A percentile compares a stretch with the other conserved stretches of the same genome.
These are phyloP conservation scores for Bos javanicus DNA, from an alignment of 2,113 vertebrate species.

Conservation along the genomic window DNA sequence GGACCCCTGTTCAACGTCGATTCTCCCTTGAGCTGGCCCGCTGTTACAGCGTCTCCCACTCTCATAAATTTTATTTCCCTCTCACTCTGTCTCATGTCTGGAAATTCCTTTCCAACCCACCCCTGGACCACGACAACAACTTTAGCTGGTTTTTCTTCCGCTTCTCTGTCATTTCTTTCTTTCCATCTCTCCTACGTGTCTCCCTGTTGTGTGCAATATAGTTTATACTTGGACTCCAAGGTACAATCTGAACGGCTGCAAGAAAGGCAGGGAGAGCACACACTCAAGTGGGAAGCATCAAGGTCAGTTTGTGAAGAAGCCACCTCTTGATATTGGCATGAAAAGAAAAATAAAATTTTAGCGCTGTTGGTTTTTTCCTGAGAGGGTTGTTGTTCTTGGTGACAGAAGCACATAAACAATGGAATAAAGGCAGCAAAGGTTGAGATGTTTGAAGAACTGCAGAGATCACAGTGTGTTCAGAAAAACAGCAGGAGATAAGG, in stretches of 20 bases:
- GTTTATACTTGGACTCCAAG: not conserved
- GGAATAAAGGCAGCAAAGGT: not conserved
- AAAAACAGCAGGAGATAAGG: not conserved
- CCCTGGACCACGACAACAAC: not conserved
- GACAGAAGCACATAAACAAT: not conserved
- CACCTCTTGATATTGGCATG: not conserved
- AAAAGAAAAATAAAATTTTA: not conserved
- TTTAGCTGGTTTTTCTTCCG: not conserved
- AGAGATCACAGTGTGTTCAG: not conserved
- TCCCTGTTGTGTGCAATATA: not conserved
- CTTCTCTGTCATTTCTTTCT: not conserved
- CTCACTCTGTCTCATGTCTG: not conserved
- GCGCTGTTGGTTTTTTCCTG: not conserved
- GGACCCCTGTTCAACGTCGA: not conserved
- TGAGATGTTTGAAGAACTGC: not conserved
- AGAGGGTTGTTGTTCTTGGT: not conserved
- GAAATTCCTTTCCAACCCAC: not conserved
- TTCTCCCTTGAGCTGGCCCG: not conserved
- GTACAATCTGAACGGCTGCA: not conserved
- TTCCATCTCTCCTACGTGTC: not conserved
- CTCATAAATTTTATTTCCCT: not conserved
- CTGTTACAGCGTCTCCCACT: not conserved
- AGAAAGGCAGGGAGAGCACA: not conserved
- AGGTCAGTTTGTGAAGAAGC: not conserved
- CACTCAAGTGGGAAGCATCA: not conserved